These are phyloP conservation scores for Dicycla oo DNA, from an alignment of 2,888 invertebrate species.

Conservation along the genomic window DNA sequence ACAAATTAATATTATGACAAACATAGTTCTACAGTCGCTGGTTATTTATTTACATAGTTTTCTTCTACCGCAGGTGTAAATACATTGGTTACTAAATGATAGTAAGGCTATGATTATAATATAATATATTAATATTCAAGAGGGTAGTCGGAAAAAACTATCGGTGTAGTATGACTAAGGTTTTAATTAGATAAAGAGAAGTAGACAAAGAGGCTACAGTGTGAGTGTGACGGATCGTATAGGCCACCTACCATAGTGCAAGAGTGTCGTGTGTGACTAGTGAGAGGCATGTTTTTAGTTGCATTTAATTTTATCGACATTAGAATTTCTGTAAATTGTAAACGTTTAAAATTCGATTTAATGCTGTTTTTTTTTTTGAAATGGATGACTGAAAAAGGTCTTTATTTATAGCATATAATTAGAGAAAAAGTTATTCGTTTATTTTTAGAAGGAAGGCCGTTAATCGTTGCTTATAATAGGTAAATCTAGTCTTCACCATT, in stretches of 20 bases:
- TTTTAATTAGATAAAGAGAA: slow-evolving; percentile 42
- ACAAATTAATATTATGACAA: neutral
- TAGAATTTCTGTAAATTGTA: neutral
- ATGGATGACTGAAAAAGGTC: no score
- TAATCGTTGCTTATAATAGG: no score
- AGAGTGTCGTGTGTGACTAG: neutral
- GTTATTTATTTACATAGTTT: slow-evolving; percentile 65
- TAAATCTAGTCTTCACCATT: no score
- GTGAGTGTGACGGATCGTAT: neutral
- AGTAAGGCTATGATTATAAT: slow-evolving; percentile 59
- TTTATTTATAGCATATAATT: no score
- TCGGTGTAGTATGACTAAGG: slow-evolving; percentile 39
- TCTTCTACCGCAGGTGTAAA: slow-evolving; percentile 68
- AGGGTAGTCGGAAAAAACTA: slow-evolving; percentile 49
- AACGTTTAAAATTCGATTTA: no score
- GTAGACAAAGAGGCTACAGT: slow-evolving; percentile 36
- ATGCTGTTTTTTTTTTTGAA: no score
- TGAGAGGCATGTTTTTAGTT: neutral
- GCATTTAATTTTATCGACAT: neutral
- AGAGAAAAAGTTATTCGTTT: no score
- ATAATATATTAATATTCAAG: slow-evolving; percentile 62
- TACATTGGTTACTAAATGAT: slow-evolving; percentile 68
- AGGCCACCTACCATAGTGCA: neutral
- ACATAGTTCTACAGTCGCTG: slow-evolving; percentile 26
- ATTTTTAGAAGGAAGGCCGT: no score